Evolutionary conservation across 64 coral and sea anemone species (phyloP).

Genomic region (Stichodactyla helianthus): DNA sequence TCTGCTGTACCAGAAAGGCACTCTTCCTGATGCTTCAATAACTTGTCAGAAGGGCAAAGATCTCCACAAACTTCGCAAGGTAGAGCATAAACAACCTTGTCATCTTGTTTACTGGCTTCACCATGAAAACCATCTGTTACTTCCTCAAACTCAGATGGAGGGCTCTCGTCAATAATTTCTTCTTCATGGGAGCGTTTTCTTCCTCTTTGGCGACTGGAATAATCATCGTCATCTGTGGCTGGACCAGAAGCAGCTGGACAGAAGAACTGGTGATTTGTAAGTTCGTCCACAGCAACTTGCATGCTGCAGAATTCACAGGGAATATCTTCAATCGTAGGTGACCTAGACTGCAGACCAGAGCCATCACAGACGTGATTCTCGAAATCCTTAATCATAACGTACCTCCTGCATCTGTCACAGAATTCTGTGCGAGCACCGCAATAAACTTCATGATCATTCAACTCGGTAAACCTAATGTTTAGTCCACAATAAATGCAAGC

Average conservation of each 20-base stretch:
- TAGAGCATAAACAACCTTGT: slow-evolving; percentile 21
- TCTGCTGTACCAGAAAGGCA: neutral
- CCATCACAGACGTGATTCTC: slow-evolving; percentile 29
- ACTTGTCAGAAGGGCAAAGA: slow-evolving; percentile 37
- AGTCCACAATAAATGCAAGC: slow-evolving; percentile 17
- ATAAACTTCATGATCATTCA: slow-evolving; percentile 39
- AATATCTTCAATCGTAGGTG: neutral
- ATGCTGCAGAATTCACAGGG: slow-evolving; percentile 48
- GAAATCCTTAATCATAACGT: slow-evolving; percentile 42
- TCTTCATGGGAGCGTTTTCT: neutral
- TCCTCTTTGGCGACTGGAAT: neutral
- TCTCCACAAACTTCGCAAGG: slow-evolving; percentile 53
- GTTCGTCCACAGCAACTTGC: neutral
- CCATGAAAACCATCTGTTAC: neutral
- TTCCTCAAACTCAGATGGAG: neutral
- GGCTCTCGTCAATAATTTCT: neutral
- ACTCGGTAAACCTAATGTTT: neutral
- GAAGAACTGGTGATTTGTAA: neutral
- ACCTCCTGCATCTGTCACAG: slow-evolving; percentile 20
- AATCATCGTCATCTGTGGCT: neutral
- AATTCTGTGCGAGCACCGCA: slow-evolving; percentile 48
- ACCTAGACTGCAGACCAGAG: neutral
- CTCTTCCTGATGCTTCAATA: slow-evolving; percentile 34
- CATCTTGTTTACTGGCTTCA: neutral
- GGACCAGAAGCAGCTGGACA: neutral